These are phyloP conservation scores for Copidosoma floridanum DNA, from an alignment of 1,140 invertebrate genomes.

Conservation along the genomic window DNA sequence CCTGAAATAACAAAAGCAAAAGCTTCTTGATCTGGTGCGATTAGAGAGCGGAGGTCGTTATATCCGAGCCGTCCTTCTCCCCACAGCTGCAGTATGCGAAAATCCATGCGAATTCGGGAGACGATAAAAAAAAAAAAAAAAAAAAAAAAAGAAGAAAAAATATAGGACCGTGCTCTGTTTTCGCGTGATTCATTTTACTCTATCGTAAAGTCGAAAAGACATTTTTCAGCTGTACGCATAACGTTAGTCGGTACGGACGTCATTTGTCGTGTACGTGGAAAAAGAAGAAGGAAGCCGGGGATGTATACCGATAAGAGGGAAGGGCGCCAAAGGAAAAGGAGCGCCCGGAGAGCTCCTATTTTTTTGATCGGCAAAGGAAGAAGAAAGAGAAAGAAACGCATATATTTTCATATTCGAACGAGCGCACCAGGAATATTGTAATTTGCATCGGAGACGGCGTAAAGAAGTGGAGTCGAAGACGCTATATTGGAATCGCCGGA, in stretches of 20 bases:
- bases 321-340: not conserved
- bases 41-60: no score
- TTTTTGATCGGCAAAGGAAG: no score
- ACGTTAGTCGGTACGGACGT: conserved; percentile 11
- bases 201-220: conserved; percentile 19
- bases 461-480: conserved; percentile 48
- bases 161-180: no score
- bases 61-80: not conserved
- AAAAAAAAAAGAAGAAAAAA: no score
- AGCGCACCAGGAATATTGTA: conserved; percentile 54
- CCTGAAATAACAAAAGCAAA: no score
- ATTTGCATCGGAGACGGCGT: conserved; percentile 53
- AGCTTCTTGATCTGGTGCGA: no score
- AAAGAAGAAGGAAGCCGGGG: not conserved
- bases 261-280: not conserved
- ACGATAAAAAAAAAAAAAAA: conserved; percentile 5
- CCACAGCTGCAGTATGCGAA: conserved; percentile 1
- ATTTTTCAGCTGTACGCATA: conserved; percentile 21
- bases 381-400: no score
- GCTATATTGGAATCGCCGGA: conserved; percentile 44
- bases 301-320: no score
- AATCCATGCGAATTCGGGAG: conserved; percentile 7
- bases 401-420: conserved; percentile 54
- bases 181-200: conserved; percentile 12
- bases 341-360: conserved; percentile 37